These are phyloP conservation scores for Thereva nobilitata DNA, from an alignment of 2,888 invertebrate species.

Conservation along the genomic window DNA sequence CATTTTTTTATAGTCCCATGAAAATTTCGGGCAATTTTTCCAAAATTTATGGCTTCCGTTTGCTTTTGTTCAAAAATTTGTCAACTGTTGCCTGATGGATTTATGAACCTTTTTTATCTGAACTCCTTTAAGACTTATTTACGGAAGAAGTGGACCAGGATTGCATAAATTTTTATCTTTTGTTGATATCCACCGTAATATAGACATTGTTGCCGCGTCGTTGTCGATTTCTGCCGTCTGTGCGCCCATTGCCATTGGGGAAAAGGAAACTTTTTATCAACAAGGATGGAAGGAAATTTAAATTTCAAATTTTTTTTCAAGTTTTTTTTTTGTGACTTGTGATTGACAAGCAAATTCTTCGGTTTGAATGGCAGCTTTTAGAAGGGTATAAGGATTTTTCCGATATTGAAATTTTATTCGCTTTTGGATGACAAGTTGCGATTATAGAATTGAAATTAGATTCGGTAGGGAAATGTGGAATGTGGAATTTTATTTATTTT, in stretches of 20 bases:
- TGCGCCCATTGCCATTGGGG: no score
- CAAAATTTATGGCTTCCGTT: constrained; percentile 39
- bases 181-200: constrained; percentile 2
- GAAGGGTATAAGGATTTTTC: no score
- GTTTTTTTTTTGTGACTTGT: not conserved
- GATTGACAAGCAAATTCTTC: constrained; percentile 16
- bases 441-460: no score
- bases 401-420: no score
- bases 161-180: constrained; percentile 16
- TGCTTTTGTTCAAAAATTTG: constrained; percentile 43
- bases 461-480: no score
- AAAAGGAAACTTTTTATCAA: no score
- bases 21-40: not conserved
- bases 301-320: constrained; percentile 9
- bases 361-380: not conserved
- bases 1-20: not conserved
- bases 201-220: not conserved
- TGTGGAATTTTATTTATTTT: no score
- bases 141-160: constrained; percentile 16
- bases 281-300: constrained; percentile 13
- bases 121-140: constrained; percentile 11
- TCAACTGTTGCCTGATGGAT: constrained; percentile 43
- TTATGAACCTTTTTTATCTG: constrained; percentile 41
- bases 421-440: no score
- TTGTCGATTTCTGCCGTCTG: no score